Conservation (phyloP, 2,113 vertebrate species). For the Perca fluviatilis region DNA sequence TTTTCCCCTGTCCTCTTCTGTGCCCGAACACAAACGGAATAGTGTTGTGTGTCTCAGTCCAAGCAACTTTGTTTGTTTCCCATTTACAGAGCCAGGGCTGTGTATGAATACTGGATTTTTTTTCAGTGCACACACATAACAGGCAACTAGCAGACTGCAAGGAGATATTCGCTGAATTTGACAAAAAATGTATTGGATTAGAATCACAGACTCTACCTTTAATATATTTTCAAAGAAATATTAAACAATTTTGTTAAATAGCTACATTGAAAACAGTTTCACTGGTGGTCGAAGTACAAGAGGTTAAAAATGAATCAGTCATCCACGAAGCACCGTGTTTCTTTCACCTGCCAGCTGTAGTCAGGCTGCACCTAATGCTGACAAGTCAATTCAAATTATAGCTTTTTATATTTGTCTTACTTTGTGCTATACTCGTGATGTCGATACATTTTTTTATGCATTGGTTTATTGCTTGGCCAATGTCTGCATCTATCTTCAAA, state of each 20-base stretch:
- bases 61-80: too few relatives aligned
- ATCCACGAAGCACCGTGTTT: neutral
- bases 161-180: too few relatives aligned
- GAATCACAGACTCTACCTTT: too few relatives aligned
- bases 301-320: conserved; percentile 12
- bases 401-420: conserved; percentile 20
- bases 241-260: neutral
- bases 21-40: too few relatives aligned
- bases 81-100: too few relatives aligned
- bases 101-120: too few relatives aligned
- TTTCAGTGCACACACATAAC: too few relatives aligned
- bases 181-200: too few relatives aligned
- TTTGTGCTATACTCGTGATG: neutral
- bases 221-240: too few relatives aligned
- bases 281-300: neutral
- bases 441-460: neutral
- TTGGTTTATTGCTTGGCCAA: conserved; percentile 6
- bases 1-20: too few relatives aligned
- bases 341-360: neutral
- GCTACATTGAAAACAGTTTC: neutral
- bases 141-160: too few relatives aligned
- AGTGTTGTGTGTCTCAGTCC: too few relatives aligned
- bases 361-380: conserved; percentile 9
- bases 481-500: neutral
- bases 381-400: conserved; percentile 1